Conservation (phyloP, 2,888 invertebrate genomes). For the Resseliella maxima region DNA sequence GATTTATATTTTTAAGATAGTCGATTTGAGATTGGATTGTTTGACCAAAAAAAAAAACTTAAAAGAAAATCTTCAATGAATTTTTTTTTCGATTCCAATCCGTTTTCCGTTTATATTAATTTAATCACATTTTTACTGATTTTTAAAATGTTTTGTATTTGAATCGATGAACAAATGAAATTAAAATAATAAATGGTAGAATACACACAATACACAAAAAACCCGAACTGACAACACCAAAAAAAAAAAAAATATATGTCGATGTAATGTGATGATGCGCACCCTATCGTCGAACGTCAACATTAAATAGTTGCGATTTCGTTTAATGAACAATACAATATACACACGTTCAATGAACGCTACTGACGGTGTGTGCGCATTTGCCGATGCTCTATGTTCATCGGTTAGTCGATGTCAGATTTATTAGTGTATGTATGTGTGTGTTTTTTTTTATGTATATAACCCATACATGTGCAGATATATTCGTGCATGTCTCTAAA, state of each 20-base stretch:
- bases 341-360: conserved; percentile 45
- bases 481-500: neutral
- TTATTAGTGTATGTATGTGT: neutral
- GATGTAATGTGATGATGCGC: conserved; percentile 34
- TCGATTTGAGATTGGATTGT: conserved; percentile 1
- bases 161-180: conserved; percentile 53
- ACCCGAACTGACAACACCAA: conserved; percentile 56
- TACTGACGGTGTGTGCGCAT: conserved; percentile 12
- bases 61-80: neutral
- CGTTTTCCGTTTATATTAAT: neutral
- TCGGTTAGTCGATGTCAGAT: no score
- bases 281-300: conserved; percentile 37
- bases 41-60: neutral
- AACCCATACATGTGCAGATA: neutral
- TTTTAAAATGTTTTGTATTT: conserved; percentile 18
- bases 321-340: conserved; percentile 26
- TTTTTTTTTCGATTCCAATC: neutral
- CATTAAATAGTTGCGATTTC: conserved; percentile 48
- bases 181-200: conserved; percentile 55
- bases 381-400: neutral
- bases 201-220: conserved; percentile 55
- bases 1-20: neutral
- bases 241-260: conserved; percentile 23
- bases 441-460: conserved; percentile 3
- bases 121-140: conserved; percentile 54